Evolutionary conservation across 2,113 vertebrate genomes (phyloP).

Genomic region (Genyomyrus donnyi): DNA sequence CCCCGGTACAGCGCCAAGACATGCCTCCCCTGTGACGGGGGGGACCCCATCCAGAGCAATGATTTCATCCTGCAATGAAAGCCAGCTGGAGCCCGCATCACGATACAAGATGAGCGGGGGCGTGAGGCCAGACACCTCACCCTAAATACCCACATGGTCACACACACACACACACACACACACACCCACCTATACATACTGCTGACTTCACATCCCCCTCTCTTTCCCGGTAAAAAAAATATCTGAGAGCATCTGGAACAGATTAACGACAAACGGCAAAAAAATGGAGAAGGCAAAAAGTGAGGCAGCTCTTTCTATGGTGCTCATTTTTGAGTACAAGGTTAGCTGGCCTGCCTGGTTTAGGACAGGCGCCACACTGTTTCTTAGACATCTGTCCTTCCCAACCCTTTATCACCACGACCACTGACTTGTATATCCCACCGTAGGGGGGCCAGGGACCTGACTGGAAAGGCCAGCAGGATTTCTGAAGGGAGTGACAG

Average conservation of each 20-base stretch:
- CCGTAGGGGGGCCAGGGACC: background rate
- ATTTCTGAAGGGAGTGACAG: background rate
- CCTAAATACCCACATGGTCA: conserved; percentile 24
- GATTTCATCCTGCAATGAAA: conserved; percentile 35
- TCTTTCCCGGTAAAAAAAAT: background rate
- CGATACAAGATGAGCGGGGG: background rate
- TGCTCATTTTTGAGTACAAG: background rate
- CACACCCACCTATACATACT: background rate
- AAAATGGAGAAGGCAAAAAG: conserved; percentile 26
- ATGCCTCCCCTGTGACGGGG: background rate
- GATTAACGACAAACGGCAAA: conserved; percentile 22
- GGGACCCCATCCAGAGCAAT: conserved; percentile 23
- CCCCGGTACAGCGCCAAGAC: background rate
- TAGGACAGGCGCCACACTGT: background rate
- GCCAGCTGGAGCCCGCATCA: conserved; percentile 32
- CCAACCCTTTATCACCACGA: no score
- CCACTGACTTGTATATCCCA: background rate
- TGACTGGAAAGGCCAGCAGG: background rate
- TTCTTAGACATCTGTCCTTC: background rate
- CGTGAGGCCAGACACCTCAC: background rate
- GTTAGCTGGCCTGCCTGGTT: background rate
- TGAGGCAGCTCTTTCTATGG: conserved; percentile 39
- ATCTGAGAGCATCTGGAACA: conserved; percentile 21
- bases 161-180: conserved; percentile 19
- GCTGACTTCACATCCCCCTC: background rate